Conservation (phyloP, 2,113 vertebrate species). For the Pangasianodon hypophthalmus region DNA sequence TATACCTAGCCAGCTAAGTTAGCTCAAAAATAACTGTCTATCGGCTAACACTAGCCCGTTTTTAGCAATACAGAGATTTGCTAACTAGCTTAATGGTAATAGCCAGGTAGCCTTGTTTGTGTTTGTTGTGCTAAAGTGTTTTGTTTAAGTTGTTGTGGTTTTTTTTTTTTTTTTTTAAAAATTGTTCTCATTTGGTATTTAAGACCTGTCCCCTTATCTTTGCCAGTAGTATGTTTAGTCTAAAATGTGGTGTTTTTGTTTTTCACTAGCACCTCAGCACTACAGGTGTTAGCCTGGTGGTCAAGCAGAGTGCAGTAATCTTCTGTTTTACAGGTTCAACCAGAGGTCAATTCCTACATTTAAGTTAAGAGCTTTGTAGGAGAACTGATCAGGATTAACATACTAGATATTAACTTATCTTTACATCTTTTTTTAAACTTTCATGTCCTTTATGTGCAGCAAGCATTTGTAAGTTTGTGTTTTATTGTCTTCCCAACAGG, state of each 20-base stretch:
- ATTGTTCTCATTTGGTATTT: neutral
- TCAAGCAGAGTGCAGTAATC: neutral
- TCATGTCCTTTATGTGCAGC: neutral
- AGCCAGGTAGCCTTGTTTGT: slow-evolving; percentile 9
- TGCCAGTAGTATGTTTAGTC: neutral
- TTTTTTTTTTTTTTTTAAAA: too few species aligned
- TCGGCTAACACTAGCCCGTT: slow-evolving; percentile 49
- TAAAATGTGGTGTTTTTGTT: neutral
- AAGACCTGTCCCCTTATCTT: neutral
- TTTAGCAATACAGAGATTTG: slow-evolving; percentile 45
- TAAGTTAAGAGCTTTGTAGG: neutral
- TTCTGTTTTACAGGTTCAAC: neutral
- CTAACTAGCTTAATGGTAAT: slow-evolving; percentile 49
- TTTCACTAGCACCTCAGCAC: neutral
- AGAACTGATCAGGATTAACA: neutral
- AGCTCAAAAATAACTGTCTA: slow-evolving; percentile 21
- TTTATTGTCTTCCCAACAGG: slow-evolving; percentile 33
- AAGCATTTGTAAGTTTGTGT: neutral
- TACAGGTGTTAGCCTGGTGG: neutral
- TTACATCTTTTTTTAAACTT: neutral
- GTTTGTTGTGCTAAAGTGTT: neutral
- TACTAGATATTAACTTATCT: neutral
- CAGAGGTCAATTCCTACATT: neutral
- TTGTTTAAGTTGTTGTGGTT: neutral
- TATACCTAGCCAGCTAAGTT: slow-evolving; percentile 26